Evolutionary conservation across 2,797 vertebrate genomes (phyloP), one percentile per base, ranked within the genome.

Genomic region (Neolamprologus multifasciatus): DNA sequence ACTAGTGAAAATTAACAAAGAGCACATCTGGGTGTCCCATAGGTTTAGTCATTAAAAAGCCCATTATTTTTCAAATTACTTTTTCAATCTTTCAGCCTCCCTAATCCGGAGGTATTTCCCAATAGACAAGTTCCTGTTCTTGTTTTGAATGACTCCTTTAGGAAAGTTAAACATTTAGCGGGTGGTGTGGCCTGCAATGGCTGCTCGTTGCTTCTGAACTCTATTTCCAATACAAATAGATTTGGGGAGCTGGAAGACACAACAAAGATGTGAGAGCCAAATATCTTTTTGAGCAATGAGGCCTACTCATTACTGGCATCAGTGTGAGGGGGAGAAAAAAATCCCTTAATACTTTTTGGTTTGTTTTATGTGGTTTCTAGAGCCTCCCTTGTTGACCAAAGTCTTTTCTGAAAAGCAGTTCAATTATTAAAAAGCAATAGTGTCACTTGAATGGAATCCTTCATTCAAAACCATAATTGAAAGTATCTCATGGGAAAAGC

Each of bases 1-100:
- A 97, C 97, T 96, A 96, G 96, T 97, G 96, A 97, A 97, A 97
- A 97, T 97, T 96, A 97, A 97, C 96, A 97, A 97, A 97, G 96
- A 97, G 96, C 97, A 97, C 96, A 97, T 97, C 96, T 97, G 97
- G 96, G 96, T 96, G 96, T 97, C 97, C 97, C 97, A 96, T 95
- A 97, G 97, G 97, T 97, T 97, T 96, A 97, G 97, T 97, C 97
- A 97, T 97, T 97, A 97, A 97, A 97, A 97, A 97, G 96, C 96
- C 97, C 97, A 97, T 97, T 97, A 97, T 97, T 97, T 97, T 97
- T 97, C 96, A 97, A 97, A 97, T 97, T 97, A 97, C 97, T 97
- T 97, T 97, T 96, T 97, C 97, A 97, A 96, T 97, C 97, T 97
- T 97, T 97, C 95, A 96, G 96, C 95, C 95, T 96, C 96, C 96